Evolutionary conservation across 2,113 vertebrate species (phyloP).

Genomic region (Takifugu bimaculatus): DNA sequence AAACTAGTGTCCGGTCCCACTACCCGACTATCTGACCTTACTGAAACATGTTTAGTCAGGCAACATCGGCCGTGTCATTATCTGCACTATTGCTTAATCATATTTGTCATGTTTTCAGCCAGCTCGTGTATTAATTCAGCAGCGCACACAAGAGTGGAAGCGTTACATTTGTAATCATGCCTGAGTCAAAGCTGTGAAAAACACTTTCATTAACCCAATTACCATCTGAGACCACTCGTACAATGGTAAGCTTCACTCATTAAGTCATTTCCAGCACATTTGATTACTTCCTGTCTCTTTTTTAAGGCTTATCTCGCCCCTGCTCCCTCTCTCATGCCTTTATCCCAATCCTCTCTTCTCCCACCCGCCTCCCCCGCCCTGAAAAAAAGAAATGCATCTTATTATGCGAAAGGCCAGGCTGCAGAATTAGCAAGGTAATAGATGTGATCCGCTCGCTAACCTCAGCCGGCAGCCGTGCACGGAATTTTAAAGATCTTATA

Average conservation of each 20-base stretch:
- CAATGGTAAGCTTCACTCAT: constrained; percentile 49
- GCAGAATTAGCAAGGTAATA: constrained; percentile 69
- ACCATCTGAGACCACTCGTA: constrained; percentile 38
- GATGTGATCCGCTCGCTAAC: constrained; percentile 69
- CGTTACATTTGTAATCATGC: constrained; percentile 26
- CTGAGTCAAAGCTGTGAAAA: constrained; percentile 23
- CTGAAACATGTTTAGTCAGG: too few species aligned
- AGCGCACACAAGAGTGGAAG: constrained; percentile 21
- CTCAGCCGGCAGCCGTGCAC: constrained; percentile 47
- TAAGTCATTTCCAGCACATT: constrained; percentile 60
- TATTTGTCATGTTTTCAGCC: constrained; percentile 10
- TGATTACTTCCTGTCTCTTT: constrained; percentile 51
- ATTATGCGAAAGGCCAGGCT: constrained; percentile 67
- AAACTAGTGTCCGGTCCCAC: too few species aligned
- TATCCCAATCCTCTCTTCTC: too few species aligned
- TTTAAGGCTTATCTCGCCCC: constrained; percentile 24
- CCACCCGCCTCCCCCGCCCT: constrained; percentile 6
- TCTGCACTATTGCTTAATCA: neutral
- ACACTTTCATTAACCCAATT: constrained; percentile 54
- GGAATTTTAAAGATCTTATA: constrained; percentile 59
- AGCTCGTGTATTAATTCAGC: constrained; percentile 16
- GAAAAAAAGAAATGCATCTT: constrained; percentile 52
- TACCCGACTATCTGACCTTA: too few species aligned
- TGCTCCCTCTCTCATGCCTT: neutral
- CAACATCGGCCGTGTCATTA: too few species aligned